Base-by-base conservation (phyloP, 2,797 vertebrate genomes). In the Gymnodraco acuticeps region DNA sequence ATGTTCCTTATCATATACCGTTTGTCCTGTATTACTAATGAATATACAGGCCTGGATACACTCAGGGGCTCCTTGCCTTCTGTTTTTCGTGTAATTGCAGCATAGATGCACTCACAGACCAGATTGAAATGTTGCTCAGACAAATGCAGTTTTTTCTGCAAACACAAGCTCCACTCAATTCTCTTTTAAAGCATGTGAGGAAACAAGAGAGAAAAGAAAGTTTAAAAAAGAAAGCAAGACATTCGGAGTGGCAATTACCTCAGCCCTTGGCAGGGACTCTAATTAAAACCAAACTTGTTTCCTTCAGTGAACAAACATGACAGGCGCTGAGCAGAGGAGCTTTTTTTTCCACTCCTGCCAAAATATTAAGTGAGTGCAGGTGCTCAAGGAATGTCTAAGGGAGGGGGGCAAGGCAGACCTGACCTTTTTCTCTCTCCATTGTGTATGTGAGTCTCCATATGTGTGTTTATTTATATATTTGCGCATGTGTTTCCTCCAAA, bases 251-350 rank as follows among this genome's bases (percentile, higher is more conserved):
- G 89, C 92, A 93, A 92, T 95, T 93, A 95, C 91, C 92, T 95
- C 94, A 93, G 84, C 82, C 85, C 87, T 94, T 95, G 95, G 94
- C 94, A 90, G 88, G 77, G 84, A 84, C 83, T 92, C 87, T 96
- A 96, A 97, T 97, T 95, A 94, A 95, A 97, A 95, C 95, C 96
- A 97, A 95, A 95, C 92, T 88, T 93, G 87, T 94, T 95, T 95
- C 92, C 92, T 93, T 94, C 90, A 81, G 83, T 90, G 94, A 93
- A 91, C 93, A 95, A 95, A 95, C 94, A 94, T 93, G 94, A 95
- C 95, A 95, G 93, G 87, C 92, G 47, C 87, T 88, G 88, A 91
- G 92, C 91, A 87, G 90, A 92, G 88, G 84, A 87, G 82, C 83
- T 77, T 91, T 93, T 89, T 90, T 90, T 89, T 88, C 88, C 89